These are phyloP conservation scores for Larimichthys polyactis DNA, from an alignment of 2,113 vertebrate species.

Conservation along the genomic window DNA sequence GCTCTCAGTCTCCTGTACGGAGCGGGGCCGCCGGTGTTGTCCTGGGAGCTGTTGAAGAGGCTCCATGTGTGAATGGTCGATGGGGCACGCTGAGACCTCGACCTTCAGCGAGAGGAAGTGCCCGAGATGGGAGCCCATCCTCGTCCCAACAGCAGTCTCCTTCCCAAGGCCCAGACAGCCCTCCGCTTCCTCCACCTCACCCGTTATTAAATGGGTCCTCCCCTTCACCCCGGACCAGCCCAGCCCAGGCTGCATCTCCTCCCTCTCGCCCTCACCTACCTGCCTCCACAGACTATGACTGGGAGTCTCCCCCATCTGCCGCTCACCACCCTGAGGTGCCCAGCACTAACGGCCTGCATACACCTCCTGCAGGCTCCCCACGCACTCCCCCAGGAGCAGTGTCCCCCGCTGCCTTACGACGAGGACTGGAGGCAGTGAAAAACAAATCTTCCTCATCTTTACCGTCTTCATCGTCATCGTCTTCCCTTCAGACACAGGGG, in stretches of 20 bases:
- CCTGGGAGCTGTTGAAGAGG: slow-evolving; percentile 88
- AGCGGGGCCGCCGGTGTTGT: slow-evolving; percentile 78
- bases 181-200: slow-evolving; percentile 82
- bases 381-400: slow-evolving; percentile 88
- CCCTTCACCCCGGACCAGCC: slow-evolving; percentile 90
- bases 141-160: slow-evolving; percentile 89
- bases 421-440: slow-evolving; percentile 94
- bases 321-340: slow-evolving; percentile 86
- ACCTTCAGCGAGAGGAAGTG: slow-evolving; percentile 84
- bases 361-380: slow-evolving; percentile 82
- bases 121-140: slow-evolving; percentile 93
- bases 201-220: slow-evolving; percentile 91
- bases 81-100: slow-evolving; percentile 96
- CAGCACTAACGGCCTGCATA: slow-evolving; percentile 92
- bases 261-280: slow-evolving; percentile 76
- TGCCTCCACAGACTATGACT: slow-evolving; percentile 85
- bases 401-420: slow-evolving; percentile 90
- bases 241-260: slow-evolving; percentile 89
- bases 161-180: slow-evolving; percentile 87
- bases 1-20: slow-evolving; percentile 93
- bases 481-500: slow-evolving; percentile 78
- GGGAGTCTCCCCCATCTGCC: slow-evolving; percentile 87
- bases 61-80: slow-evolving; percentile 95
- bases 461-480: slow-evolving; percentile 80
- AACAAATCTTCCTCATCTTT: slow-evolving; percentile 82